Percentiles rank a stretch among this genome's conserved stretches.
Evolutionary conservation across 2,797 vertebrate species (phyloP).

Genomic region (Pyrocephalus nanus): DNA sequence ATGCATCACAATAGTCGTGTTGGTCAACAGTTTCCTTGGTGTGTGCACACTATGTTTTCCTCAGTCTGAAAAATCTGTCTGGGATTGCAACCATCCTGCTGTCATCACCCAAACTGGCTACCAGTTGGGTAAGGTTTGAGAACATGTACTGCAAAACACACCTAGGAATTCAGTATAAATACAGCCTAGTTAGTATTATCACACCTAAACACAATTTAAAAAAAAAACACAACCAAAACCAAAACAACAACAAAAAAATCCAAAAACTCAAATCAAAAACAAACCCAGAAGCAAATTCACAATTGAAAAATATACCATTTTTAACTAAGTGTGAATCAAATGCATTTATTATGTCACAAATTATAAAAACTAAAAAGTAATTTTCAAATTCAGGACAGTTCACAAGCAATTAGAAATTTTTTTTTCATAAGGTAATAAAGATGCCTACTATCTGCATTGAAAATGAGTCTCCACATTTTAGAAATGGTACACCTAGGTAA

Average conservation of each 20-base stretch:
- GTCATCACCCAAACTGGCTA: neutral
- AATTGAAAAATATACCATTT: neutral
- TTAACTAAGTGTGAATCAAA: neutral
- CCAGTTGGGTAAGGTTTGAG: neutral
- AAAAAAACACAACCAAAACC: too few species aligned
- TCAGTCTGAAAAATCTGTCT: neutral
- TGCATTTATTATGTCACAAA: neutral
- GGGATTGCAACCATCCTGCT: neutral
- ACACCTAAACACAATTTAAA: neutral
- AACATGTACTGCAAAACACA: neutral
- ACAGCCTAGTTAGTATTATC: neutral
- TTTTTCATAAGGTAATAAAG: neutral
- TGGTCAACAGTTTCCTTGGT: neutral
- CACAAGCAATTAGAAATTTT: neutral
- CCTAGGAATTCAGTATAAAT: neutral
- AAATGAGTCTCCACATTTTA: neutral
- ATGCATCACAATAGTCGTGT: too few species aligned
- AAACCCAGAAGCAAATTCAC: neutral
- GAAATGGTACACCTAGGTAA: neutral
- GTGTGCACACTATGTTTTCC: neutral
- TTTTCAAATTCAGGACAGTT: neutral
- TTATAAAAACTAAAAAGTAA: neutral
- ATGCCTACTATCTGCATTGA: neutral
- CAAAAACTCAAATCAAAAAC: neutral
- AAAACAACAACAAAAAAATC: neutral